Evolutionary conservation across 1,140 invertebrate species (phyloP), one percentile per base, ranked within the genome.

Genomic region (Coptotermes formosanus): DNA sequence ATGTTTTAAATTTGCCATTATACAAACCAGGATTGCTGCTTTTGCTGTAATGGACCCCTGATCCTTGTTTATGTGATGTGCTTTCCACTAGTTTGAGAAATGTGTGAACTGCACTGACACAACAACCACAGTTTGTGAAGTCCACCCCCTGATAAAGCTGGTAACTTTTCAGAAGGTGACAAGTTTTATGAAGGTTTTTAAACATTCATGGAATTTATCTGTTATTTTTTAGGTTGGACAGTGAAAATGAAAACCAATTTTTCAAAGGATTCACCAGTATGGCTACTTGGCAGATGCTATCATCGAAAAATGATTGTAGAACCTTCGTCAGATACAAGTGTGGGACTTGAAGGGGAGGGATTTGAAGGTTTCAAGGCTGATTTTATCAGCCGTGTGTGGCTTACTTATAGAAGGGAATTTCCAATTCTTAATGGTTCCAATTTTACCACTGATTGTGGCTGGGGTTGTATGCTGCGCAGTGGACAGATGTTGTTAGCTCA

Each of bases 401-500:
- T 97, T 89, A 97, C 96, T 14, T 97, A 97, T 90, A 92, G 96
- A 85, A 92, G 95, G 88, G 96, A 96, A 91, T 97, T 97, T 91
- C 95, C 95, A 12, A 92, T 93, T 32, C 93, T 96, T 90, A 94
- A 93, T 91, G 95, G 95, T 38, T 96, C 95, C 0, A 94, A 93
- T 88, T 95, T 95, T 84, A 97, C 95, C 23, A 95, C 95, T 3
- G 96, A 97, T 90, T 96, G 95, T 91, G 96, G 96, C 6, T 97
- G 96, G 96, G 96, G 96, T 3, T 97, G 96, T 89, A 97, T 97
- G 96, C 87, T 97, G n/a, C 91, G 96, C 30, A 96, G 95, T 91
- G 96, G 96, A n/a, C 96, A 97, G 91, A 97, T 97, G 96, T 92
- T 97, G 88, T 89, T 97, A 82, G 96, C 95, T 2, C 95, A 97